A percentile compares a stretch with the other conserved stretches of the same genome.
phyloP scores from a whole-genome alignment of 2,113 vertebrate genomes.

The Poicephalus gulielmi region DNA sequence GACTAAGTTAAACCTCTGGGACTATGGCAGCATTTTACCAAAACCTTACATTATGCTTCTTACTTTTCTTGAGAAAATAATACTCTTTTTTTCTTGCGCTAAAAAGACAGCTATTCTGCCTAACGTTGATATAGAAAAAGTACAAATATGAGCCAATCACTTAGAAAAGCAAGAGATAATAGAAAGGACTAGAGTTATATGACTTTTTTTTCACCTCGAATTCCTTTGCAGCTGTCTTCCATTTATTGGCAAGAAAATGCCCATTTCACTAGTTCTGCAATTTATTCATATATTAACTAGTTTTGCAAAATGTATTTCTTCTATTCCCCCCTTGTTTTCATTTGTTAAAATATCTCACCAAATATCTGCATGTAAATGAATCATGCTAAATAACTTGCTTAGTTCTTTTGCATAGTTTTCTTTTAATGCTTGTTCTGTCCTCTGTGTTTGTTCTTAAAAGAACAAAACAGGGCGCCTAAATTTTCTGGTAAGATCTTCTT shows the following conservation, averaged over 20 bases:
- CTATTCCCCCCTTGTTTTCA: not conserved
- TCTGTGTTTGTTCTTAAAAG: not conserved
- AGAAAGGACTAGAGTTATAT: not conserved
- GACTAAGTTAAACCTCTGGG: not conserved
- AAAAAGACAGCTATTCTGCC: not conserved
- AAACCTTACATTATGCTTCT: not conserved
- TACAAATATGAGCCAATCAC: not conserved
- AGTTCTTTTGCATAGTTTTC: not conserved
- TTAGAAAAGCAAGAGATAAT: not conserved
- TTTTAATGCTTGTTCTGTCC: not conserved
- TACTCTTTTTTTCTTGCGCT: not conserved
- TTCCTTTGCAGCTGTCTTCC: not conserved
- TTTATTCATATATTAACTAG: not conserved
- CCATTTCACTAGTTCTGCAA: not conserved
- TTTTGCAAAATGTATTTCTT: not conserved
- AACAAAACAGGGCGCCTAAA: not conserved
- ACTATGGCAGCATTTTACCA: conserved; percentile 11
- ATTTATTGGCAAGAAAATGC: not conserved
- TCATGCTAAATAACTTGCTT: not conserved
- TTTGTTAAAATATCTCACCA: not conserved
- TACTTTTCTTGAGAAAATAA: conserved; percentile 26
- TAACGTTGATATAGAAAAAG: not conserved
- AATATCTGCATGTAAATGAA: not conserved
- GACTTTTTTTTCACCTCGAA: not conserved
- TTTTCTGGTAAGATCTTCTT: not conserved